Base-by-base conservation (phyloP, 2,888 invertebrate genomes). In the Diplazon laetatorius region DNA sequence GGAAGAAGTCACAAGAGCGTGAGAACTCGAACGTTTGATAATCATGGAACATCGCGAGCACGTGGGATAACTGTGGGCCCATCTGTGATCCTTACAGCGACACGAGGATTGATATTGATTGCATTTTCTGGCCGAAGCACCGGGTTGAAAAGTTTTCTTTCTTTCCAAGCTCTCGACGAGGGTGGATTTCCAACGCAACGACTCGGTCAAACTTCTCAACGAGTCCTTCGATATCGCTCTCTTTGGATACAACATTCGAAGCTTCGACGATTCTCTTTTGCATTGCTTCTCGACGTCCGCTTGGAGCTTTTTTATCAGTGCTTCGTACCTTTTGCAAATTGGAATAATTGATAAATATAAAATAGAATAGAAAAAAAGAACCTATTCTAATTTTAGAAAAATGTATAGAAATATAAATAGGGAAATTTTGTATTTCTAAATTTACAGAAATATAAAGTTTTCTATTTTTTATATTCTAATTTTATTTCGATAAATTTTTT, bases 271-370 rank as follows among this genome's bases (percentile, higher is more conserved):
- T 30, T 82, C 81, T 3, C 78, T 79, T 48, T 77, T 71, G 46
- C 77, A 71, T 30, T 80, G 76, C 66, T 76, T 77, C 63, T 83
- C 83, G 1, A 85, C 71, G 37, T 85, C 81, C 0, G 80, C 78
- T 42, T 85, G 85, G 4, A 87, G 80, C 52, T 87, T 83, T 2
- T 69, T 82, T n/a, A 88, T 80, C 8, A 87, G 30, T 42, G 76
- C 66, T 18, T 88, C 87, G 70, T 88, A 88, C 55, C 85, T 85
- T 55, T 14, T 30, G 55, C 12, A 63, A 60, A 52, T n/a, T n/a
- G n/a, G n/a, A n/a, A n/a, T n/a, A n/a, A n/a, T n/a, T n/a, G n/a
- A n/a, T n/a, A n/a, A n/a, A n/a, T n/a, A n/a, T n/a, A n/a, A n/a
- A n/a, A n/a, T n/a, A n/a, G n/a, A n/a, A n/a, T n/a, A n/a, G n/a